phyloP scores from a whole-genome alignment of 37 sponge, comb jelly and placozoan genomes.

The Ianthella basta region DNA sequence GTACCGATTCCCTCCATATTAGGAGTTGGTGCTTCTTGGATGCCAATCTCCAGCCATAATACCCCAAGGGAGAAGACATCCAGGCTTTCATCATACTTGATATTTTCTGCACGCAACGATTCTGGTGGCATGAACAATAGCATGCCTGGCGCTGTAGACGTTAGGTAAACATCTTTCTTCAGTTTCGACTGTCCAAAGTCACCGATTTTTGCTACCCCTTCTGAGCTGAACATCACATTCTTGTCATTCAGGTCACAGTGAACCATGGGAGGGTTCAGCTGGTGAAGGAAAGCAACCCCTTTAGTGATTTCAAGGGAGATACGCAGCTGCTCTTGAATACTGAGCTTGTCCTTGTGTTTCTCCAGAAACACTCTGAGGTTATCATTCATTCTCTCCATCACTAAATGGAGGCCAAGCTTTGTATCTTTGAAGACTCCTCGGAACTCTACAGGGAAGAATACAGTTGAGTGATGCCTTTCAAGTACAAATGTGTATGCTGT shows the following conservation, averaged over 20 bases:
- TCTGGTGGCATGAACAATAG: no score
- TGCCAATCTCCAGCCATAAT: no score
- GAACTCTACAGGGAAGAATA: neutral
- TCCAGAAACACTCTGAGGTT: neutral
- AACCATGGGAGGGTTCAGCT: neutral
- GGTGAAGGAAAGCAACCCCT: slow-evolving; percentile 7
- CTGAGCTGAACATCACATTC: neutral
- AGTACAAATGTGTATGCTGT: no score
- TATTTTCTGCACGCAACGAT: no score
- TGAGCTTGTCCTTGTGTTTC: neutral
- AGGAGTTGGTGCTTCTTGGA: no score
- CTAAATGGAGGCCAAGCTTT: neutral
- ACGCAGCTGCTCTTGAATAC: neutral
- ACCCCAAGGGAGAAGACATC: no score
- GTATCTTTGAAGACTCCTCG: neutral
- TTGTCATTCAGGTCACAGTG: slow-evolving; percentile 10
- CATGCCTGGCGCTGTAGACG: no score
- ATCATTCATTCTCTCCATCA: neutral
- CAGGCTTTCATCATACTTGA: no score
- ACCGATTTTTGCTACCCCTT: neutral
- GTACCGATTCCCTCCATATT: no score
- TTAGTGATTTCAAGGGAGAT: neutral
- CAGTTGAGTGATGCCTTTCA: no score
- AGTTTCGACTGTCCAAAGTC: slow-evolving; percentile 15
- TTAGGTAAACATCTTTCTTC: no score